Evolutionary conservation across 2,113 vertebrate species (phyloP).

Genomic region (Potamarius usumacintae): DNA sequence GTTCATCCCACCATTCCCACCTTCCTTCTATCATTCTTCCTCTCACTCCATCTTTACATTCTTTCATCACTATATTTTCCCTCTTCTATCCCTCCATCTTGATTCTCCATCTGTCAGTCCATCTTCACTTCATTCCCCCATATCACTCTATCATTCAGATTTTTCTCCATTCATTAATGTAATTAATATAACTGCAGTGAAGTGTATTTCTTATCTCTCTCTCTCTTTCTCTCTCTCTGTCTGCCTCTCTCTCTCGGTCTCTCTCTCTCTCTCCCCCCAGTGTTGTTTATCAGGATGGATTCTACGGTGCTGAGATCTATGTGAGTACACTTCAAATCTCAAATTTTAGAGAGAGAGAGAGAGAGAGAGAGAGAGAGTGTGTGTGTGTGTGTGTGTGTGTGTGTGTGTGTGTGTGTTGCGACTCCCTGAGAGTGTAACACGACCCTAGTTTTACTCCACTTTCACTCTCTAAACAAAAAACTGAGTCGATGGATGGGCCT

Average conservation of each 20-base stretch:
- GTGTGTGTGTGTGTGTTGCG: neutral
- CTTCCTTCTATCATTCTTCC: neutral
- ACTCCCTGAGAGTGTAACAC: neutral
- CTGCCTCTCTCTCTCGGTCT: constrained; percentile 11
- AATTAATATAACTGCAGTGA: neutral
- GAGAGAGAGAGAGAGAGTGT: neutral
- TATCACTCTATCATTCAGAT: neutral
- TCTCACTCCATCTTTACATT: neutral
- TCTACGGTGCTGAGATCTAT: constrained; percentile 96
- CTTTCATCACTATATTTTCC: neutral
- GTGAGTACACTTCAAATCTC: constrained; percentile 77
- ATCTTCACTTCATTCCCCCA: neutral
- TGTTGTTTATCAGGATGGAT: constrained; percentile 96
- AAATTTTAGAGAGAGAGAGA: neutral
- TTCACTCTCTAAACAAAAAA: neutral
- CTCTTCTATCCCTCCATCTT: neutral
- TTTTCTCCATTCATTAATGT: neutral
- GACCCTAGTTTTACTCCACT: constrained; percentile 10
- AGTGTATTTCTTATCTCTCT: neutral
- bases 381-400: constrained; percentile 13
- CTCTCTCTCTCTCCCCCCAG: constrained; percentile 66
- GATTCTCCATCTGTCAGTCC: neutral
- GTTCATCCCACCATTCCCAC: neutral
- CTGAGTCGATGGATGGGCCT: constrained; percentile 58
- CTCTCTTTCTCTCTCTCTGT: constrained; percentile 45